Evolutionary conservation across 1,140 invertebrate species (phyloP), one percentile per base, ranked within the genome.

Genomic region (Bathynomus jamesi): DNA sequence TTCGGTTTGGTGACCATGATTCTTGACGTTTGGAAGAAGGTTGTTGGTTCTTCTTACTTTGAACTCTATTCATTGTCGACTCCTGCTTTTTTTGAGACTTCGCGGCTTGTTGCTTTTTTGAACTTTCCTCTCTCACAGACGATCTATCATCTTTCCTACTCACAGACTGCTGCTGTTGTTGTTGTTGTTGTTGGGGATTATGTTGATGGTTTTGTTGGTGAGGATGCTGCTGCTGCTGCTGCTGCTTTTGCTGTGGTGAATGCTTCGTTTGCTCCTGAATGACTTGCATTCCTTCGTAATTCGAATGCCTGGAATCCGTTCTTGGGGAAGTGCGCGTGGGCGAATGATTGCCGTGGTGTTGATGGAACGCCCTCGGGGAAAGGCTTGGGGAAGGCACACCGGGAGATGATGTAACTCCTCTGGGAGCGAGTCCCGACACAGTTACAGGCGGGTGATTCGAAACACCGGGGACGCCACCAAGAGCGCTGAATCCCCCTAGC

Each of bases 401-500:
- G 60, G 30, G 68, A 60, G 63, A 70, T 65, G 72, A 29, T 61
- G 72, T 53, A 17, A 53, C 40, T 17, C 40, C 40, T 28, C 13
- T 25, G 21, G 72, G 70, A 40, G 67, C 66, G 29, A 69, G 32
- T 13, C 61, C 61, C 13, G 67, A 53, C 10, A 67, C 21, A 30
- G 27, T 21, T 1, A 40, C 13, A 7, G 25, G 30, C 8, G 70
- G 62, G 11, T 53, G 40, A 30, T 69, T 73, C 8, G 72, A 29
- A 28, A 70, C 28, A 11, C 72, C 72, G 21, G 68, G 63, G 17
- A 74, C 68, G 28, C 64, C 68, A 62, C 72, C 68, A 30, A 67
- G 53, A 60, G 72, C 67, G 32, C 72, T 74, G 31, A 76, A 68
- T 5, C 75, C 75, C 21, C 71, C 67, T 65, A 76, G 65, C 29